Percentiles rank a stretch among this genome's conserved stretches.
Evolutionary conservation across 2,888 invertebrate genomes (phyloP).

Genomic region (Agonum fuliginosum): DNA sequence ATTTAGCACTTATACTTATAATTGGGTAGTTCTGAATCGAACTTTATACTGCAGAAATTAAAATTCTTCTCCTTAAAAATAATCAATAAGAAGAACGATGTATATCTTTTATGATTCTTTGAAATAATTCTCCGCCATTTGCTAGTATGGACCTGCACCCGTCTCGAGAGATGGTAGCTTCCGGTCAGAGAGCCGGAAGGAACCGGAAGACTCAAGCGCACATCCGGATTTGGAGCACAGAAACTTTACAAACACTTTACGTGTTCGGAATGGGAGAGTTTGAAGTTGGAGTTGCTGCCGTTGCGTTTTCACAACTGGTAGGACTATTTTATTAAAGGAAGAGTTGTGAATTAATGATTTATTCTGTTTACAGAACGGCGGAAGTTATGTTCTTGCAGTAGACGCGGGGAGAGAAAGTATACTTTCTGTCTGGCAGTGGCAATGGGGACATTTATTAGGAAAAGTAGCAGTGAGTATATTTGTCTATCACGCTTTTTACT

Average conservation of each 20-base stretch:
- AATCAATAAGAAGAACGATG: too few species aligned
- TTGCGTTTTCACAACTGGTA: slow-evolving; percentile 92
- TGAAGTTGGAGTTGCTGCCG: slow-evolving; percentile 89
- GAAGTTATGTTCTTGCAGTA: slow-evolving; percentile 91
- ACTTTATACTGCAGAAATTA: too few species aligned
- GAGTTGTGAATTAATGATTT: too few species aligned
- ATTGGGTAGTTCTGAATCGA: too few species aligned
- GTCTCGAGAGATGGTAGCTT: slow-evolving; percentile 90
- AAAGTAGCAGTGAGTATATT: slow-evolving; percentile 92
- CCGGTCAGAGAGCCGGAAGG: slow-evolving; percentile 90
- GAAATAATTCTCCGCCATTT: too few species aligned
- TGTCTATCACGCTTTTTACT: too few species aligned
- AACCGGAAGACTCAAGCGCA: slow-evolving; percentile 91
- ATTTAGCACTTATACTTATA: too few species aligned
- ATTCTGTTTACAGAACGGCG: slow-evolving; percentile 95
- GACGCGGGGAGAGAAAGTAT: slow-evolving; percentile 93
- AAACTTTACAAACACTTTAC: slow-evolving; percentile 89
- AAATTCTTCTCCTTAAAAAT: too few species aligned
- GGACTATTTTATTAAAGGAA: slow-evolving; percentile 66
- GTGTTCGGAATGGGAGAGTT: slow-evolving; percentile 95
- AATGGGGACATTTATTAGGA: slow-evolving; percentile 93
- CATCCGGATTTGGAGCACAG: slow-evolving; percentile 94
- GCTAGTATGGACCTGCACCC: slow-evolving; percentile 92
- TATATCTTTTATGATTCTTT: background rate
- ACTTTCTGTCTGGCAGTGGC: slow-evolving; percentile 96